Base-by-base conservation (phyloP, 2,113 vertebrate species). In the Amphiprion ocellaris region DNA sequence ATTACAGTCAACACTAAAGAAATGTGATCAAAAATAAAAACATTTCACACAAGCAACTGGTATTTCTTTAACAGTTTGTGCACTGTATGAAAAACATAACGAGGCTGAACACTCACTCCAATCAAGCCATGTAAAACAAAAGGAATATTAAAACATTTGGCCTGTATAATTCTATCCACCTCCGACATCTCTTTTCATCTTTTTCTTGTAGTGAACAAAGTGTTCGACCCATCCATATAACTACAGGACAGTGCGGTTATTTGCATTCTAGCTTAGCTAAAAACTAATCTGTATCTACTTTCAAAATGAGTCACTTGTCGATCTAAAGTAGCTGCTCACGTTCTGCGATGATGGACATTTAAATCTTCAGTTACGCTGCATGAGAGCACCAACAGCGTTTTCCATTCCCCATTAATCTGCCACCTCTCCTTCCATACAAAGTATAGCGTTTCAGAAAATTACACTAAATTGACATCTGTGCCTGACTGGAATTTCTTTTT, bases 391-490 rank as follows among this genome's bases (percentile, higher is more conserved):
- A 61, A 84, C 72, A 54, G 65, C 77, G 53, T 73, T 86, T 90
- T 84, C 78, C 84, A 71, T 77, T 79, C 46, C 21, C 33, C 6
- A 33, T 79, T 82, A 83, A 85, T 81, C 81, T 81, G 64, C 56
- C 77, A 80, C 74, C 78, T 87, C 70, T 75, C 63, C 69, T 71
- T 79, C 76, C 69, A 84, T 70, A 89, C 80, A 74, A 74, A 89
- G 90, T 88, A 90, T 91, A 90, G 77, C 47, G 84, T 94, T 94
- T 89, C 91, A 90, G 84, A 87, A 94, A 93, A 93, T 93, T 93
- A 82, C 84, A 92, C 85, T 75, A 87, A 93, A 94, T 92, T 92
- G 89, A 87, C 88, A 86, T 87, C 79, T 85, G 83, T 26, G 88
- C 70, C 73, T 84, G 84, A 73, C 67, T 83, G 62, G 80, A 83